Base-by-base conservation (phyloP, 2,113 vertebrate genomes). In the Ammodytes marinus region DNA sequence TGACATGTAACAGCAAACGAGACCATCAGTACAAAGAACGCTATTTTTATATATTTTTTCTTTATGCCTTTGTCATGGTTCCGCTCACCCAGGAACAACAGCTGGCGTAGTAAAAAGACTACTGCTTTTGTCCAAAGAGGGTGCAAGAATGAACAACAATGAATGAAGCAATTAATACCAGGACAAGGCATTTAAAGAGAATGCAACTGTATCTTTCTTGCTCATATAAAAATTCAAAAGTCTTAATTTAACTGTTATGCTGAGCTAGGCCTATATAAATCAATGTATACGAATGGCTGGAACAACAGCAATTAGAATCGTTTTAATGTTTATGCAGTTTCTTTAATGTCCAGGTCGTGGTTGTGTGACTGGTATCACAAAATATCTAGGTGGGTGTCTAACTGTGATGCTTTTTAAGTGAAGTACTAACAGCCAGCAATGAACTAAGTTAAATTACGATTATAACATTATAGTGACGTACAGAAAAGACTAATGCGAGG, bases 241-340 rank as follows among this genome's bases (percentile, higher is more conserved):
- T n/a, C 6, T 15, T 68, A 9, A n/a, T 39, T 9, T 19, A 12
- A 6, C 15, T 54, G 19, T 47, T 10, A n/a, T 14, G 14, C 13
- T 69, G 10, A 40, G 17, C 8, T 70, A 47, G 7, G 17, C 50
- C 2, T 67, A 5, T 45, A 55, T 47, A 4, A 52, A 42, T 37
- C 35, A 46, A 50, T 72, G 42, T 27, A 27, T 27, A 27, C 27
- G 27, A 27, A 27, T 27, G 27, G 70, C 49, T 39, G 12, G 14
- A 58, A 15, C 27, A 54, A 49, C 35, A 69, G 35, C 64, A 52
- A 40, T 17, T 7, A 52, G 86, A 80, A 27, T 42, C 2, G 0
- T 86, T 49, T 72, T 90, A 77, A 90, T 92, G 82, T 94, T 87
- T 92, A 27, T 93, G 58, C 90, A 94, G 91, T 92, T 85, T 93